Conservation (phyloP, 2,888 invertebrate genomes). For the Thecophora atra region DNA sequence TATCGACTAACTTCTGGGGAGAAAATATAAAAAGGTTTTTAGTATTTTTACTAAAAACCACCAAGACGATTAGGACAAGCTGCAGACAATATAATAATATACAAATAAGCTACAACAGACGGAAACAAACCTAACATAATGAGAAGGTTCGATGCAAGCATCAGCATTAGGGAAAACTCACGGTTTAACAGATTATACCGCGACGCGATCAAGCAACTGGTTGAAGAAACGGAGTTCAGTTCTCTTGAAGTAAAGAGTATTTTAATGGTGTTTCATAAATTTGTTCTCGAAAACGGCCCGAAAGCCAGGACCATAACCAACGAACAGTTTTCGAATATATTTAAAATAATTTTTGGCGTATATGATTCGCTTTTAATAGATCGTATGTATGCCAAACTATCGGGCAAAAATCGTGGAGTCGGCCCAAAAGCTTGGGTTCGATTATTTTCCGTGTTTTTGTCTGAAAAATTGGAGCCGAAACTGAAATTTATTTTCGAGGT, state of each 20-base stretch:
- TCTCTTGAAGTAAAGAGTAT: slow-evolving; percentile 71
- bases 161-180: slow-evolving; percentile 75
- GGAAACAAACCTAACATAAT: too few relatives aligned
- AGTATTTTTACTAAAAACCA: background rate
- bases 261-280: slow-evolving; percentile 68
- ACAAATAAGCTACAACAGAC: too few relatives aligned
- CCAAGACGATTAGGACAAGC: background rate
- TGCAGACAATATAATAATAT: too few relatives aligned
- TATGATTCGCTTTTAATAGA: slow-evolving; percentile 76
- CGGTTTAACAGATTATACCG: slow-evolving; percentile 72
- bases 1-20: too few relatives aligned
- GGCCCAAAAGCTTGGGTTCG: slow-evolving; percentile 74
- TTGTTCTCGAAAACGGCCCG: slow-evolving; percentile 65
- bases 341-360: slow-evolving; percentile 75
- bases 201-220: slow-evolving; percentile 69
- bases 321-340: slow-evolving; percentile 71
- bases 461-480: slow-evolving; percentile 74
- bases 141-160: slow-evolving; percentile 68
- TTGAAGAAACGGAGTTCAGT: slow-evolving; percentile 70
- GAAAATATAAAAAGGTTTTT: too few relatives aligned
- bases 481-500: slow-evolving; percentile 75
- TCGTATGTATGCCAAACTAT: slow-evolving; percentile 70
- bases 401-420: slow-evolving; percentile 64
- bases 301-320: slow-evolving; percentile 65
- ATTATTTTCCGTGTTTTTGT: slow-evolving; percentile 74